Base-by-base conservation (phyloP, 2,888 invertebrate genomes). In the Sminthurinus aureus region DNA sequence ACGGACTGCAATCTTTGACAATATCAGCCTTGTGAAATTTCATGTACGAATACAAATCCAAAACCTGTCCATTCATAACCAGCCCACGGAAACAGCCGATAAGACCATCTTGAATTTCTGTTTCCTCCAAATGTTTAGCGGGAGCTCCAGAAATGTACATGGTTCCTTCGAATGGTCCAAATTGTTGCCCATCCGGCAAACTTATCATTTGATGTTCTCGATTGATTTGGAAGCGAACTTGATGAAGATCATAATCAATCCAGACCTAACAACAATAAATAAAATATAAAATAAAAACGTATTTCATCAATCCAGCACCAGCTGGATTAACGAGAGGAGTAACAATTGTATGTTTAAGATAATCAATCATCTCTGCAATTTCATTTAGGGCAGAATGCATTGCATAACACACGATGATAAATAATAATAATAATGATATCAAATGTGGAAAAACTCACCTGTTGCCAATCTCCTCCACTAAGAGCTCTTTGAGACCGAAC, bases 381-480 rank as follows among this genome's bases (percentile, higher is more conserved):
- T 96, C 96, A 24, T 91, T 91, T 79, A 93, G 93, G 2, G 95
- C 95, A 4, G 94, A 93, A 89, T 96, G 96, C 24, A 93, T 94
- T 0, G 96, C 94, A 89, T 94, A 95, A 87, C 94, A 94, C 0
- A 94, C 92, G n/a, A n/a, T n/a, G n/a, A n/a, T n/a, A n/a, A n/a
- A n/a, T n/a, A n/a, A n/a, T n/a, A n/a, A n/a, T n/a, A n/a, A n/a
- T n/a, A n/a, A n/a, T n/a, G n/a, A n/a, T n/a, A n/a, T n/a, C n/a
- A n/a, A n/a, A n/a, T n/a, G n/a, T n/a, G n/a, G n/a, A n/a, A n/a
- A n/a, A n/a, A n/a, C n/a, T n/a, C n/a, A n/a, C 94, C 91, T 97
- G 96, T 90, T 98, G 98, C 98, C 98, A 98, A 90, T 97, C 96
- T 0, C 97, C 98, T 79, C 95, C 95, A 90, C 97, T 97, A 77